Evolutionary conservation across 1,140 invertebrate species (phyloP), one percentile per base, ranked within the genome.

Genomic region (Drosophila murphyi): DNA sequence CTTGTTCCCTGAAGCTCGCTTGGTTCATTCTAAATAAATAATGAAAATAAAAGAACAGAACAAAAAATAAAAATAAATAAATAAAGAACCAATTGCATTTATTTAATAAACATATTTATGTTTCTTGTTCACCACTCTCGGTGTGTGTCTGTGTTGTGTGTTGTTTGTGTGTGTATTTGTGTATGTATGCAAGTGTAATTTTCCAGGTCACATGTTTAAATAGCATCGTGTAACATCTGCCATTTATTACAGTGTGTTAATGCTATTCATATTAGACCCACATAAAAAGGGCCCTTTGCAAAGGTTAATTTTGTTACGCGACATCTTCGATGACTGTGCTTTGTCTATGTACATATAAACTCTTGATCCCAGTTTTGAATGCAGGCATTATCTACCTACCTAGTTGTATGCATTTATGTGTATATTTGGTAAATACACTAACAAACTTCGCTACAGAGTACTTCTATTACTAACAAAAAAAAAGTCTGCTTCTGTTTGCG

Each of bases 181-280:
- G 31, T 57, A 50, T 71, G 29, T 48, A 39, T 43, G 68, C 54
- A 39, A 10, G 8, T 41, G 29, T 54, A 54, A 43, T 43, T 43
- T 43, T 35, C 48, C 54, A 37, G 48, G 54, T 59, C 64, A 67
- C 63, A 56, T 67, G 63, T 63, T 56, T 7, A 34, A 54, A 43
- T 4, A 43, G 12, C 41, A 12, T 39, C 50, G 31, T 43, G 4
- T 32, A 28, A 45, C 4, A 64, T 37, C 34, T 56, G 34, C 29
- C 29, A 63, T 32, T 65, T 43, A 4, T 4, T 43, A 34, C 3
- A 34, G 10, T 43, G n/a, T 43, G 39, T 43, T 43, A 43, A 20
- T 20, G 20, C 20, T 20, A 1, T 1, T 20, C 20, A 20, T 20
- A 20, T 20, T 20, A 20, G 20, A 20, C 20, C 52, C n/a, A 20